Base-by-base conservation (phyloP, 2,888 invertebrate species). In the Diploptera punctata region DNA sequence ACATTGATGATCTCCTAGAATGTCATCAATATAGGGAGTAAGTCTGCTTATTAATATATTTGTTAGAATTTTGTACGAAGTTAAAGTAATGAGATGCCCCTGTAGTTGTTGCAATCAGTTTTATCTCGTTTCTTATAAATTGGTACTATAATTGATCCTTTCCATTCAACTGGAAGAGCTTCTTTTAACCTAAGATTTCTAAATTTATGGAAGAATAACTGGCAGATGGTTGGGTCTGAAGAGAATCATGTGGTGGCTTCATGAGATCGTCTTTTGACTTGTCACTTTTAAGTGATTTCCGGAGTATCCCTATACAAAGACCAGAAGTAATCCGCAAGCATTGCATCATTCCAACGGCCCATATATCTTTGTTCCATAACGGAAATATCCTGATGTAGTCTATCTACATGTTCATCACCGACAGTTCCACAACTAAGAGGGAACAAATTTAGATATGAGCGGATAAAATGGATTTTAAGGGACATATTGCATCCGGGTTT, bases 191-290 rank as follows among this genome's bases (percentile, higher is more conserved):
- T n/a, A 57, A 57, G 13, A 18, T 7, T 57, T 57, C 57, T 13
- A 57, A 57, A 57, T 21, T 57, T 4, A 21, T 57, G 19, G 57
- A 4, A 57, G 26, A 24, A 57, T 57, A 57, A 3, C 57, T 57
- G 57, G 26, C 57, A 57, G 57, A 4, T 57, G 57, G 57, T 57
- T 57, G 57, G 26, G 26, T 57, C 7, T 57, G 16, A 10, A 57
- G 57, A 57, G 24, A 57, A 18, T 57, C 16, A 57, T 57, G 13
- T 57, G 57, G 19, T 18, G 57, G 57, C 24, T 57, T 24, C 26
- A 24, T 57, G 57, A 57, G 57, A 21, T 57, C 57, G 57, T 57
- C 57, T 7, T 57, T 57, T 57, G 57, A 24, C 26, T 21, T 21
- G 57, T 24, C 57, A 19, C 19, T 57, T 57, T 10, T n/a, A n/a